Conservation (phyloP, 1,140 invertebrate genomes). For the Radopholus similis region DNA sequence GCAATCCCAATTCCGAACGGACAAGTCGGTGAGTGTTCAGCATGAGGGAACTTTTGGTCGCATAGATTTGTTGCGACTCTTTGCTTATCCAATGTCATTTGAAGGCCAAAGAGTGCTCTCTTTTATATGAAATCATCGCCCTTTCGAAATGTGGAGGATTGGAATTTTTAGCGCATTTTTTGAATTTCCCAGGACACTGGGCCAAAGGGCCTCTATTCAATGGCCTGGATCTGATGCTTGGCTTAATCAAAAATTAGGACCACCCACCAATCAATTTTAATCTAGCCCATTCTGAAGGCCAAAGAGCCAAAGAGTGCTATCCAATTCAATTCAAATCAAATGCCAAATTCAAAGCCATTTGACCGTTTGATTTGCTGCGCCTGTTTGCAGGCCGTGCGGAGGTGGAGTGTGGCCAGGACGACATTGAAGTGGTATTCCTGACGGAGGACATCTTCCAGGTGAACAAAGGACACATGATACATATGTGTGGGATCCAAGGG, state of each 20-base stretch:
- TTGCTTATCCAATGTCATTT: no score
- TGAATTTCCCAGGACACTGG: no score
- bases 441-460: constrained; percentile 44
- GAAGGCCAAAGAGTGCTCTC: no score
- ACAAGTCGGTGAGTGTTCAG: constrained; percentile 44
- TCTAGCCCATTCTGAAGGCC: not conserved
- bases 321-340: not conserved
- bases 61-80: not conserved
- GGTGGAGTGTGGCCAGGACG: constrained; percentile 57
- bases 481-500: no score
- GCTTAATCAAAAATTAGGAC: no score
- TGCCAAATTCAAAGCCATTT: not conserved
- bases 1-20: constrained; percentile 55
- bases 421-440: constrained; percentile 55
- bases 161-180: no score
- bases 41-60: not conserved
- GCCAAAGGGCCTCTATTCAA: no score
- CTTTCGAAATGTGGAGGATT: no score
- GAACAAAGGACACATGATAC: no score
- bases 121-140: no score
- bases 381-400: constrained; percentile 52
- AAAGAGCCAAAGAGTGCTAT: no score
- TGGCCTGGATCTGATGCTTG: no score
- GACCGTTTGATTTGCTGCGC: constrained; percentile 20
- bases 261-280: not conserved